These are phyloP conservation scores for Falco columbarius DNA, from an alignment of 2,797 vertebrate species.

Conservation along the genomic window DNA sequence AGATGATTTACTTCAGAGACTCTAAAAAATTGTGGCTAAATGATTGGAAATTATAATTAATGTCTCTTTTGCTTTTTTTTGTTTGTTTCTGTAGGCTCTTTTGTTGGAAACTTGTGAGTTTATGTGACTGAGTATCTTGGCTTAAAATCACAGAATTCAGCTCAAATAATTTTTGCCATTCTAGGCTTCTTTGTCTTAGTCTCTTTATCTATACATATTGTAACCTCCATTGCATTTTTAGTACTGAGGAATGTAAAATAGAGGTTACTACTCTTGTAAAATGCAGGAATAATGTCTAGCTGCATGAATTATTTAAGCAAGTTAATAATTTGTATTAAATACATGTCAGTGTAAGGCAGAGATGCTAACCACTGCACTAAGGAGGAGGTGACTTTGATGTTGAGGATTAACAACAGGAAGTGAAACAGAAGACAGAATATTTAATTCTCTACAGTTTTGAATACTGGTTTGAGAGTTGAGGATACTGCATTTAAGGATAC, in stretches of 20 bases:
- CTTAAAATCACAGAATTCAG: conserved; percentile 5
- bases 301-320: conserved; percentile 69
- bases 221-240: conserved; percentile 33
- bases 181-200: conserved; percentile 12
- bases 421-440: conserved; percentile 86
- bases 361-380: conserved; percentile 86
- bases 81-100: background rate
- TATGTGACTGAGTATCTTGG: background rate
- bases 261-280: conserved; percentile 60
- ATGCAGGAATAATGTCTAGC: conserved; percentile 66
- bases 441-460: conserved; percentile 82
- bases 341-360: conserved; percentile 75
- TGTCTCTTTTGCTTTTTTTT: background rate
- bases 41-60: conserved; percentile 43
- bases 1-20: conserved; percentile 50
- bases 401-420: conserved; percentile 84
- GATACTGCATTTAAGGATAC: background rate
- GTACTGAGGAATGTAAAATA: conserved; percentile 46
- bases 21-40: conserved; percentile 23
- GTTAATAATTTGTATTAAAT: conserved; percentile 73
- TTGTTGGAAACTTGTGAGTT: conserved; percentile 10
- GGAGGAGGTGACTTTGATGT: conserved; percentile 86
- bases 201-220: conserved; percentile 29
- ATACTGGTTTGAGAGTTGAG: conserved; percentile 29
- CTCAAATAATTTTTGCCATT: conserved; percentile 55